Evolutionary conservation across 2,113 vertebrate genomes (phyloP).

Genomic region (Mionectes macconnelli): DNA sequence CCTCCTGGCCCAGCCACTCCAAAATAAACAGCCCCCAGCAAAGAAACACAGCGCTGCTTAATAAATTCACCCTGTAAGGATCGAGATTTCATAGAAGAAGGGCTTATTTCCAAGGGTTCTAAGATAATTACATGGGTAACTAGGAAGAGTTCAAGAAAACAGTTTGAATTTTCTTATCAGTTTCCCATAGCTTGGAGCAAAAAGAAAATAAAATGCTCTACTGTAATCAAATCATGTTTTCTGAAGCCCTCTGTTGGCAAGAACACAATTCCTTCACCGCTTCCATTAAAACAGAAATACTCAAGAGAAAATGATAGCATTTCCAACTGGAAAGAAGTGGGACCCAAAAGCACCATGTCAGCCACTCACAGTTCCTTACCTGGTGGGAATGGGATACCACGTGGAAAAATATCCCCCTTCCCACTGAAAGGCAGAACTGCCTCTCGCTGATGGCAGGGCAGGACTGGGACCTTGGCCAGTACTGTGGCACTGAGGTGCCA

Average conservation of each 20-base stretch:
- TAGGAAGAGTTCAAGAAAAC: constrained; percentile 55
- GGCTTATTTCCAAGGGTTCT: constrained; percentile 56
- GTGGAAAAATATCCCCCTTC: neutral
- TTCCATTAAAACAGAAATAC: neutral
- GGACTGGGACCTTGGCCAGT: neutral
- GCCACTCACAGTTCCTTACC: neutral
- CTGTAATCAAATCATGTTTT: constrained; percentile 49
- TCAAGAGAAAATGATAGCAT: neutral
- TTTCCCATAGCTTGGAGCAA: constrained; percentile 54
- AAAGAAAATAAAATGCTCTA: constrained; percentile 47
- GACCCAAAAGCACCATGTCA: neutral
- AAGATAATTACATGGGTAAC: constrained; percentile 62
- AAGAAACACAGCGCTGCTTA: neutral
- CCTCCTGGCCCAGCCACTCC: constrained; percentile 14
- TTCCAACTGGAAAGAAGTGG: neutral
- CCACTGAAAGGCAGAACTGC: neutral
- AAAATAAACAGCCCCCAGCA: constrained; percentile 51
- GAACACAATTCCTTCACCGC: neutral
- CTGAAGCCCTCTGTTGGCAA: constrained; percentile 41
- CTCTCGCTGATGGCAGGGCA: neutral
- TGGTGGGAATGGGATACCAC: neutral
- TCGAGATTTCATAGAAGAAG: neutral
- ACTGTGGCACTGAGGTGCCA: neutral
- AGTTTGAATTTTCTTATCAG: constrained; percentile 63
- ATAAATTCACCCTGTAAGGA: constrained; percentile 16